phyloP scores from a whole-genome alignment of 2,888 invertebrate species.

The Prosopocoilus inquinatus region DNA sequence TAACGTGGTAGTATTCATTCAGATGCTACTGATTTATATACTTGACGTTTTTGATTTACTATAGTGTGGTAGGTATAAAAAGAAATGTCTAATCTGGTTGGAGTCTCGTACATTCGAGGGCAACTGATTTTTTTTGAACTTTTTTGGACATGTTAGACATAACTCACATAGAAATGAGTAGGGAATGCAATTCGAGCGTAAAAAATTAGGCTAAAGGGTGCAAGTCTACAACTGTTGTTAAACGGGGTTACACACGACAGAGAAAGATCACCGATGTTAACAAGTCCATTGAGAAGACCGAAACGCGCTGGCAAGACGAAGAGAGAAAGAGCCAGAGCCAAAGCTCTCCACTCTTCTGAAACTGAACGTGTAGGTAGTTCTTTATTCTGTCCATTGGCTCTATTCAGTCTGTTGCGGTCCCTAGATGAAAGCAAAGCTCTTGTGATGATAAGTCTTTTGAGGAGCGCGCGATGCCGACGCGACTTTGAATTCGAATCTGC shows the following conservation, averaged over 20 bases:
- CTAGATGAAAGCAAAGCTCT: constrained; percentile 26
- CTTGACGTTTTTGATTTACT: no score
- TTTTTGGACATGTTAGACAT: no score
- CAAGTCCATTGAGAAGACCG: constrained; percentile 17
- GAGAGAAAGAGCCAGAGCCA: constrained; percentile 12
- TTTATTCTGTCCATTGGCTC: constrained; percentile 24
- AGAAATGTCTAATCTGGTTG: no score
- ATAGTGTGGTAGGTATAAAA: no score
- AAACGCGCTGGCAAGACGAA: constrained; percentile 17
- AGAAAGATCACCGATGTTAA: constrained; percentile 18
- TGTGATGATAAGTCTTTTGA: constrained; percentile 25
- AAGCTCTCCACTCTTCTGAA: constrained; percentile 23
- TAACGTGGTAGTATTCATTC: no score
- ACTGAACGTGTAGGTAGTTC: constrained; percentile 22
- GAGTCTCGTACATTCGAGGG: no score
- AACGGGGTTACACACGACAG: constrained; percentile 14
- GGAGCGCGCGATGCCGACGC: constrained; percentile 20
- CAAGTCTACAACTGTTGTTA: constrained; percentile 15
- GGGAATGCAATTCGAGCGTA: constrained; percentile 4
- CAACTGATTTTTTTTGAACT: no score
- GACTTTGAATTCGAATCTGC: constrained; percentile 2
- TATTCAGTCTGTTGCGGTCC: constrained; percentile 20
- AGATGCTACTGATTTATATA: no score
- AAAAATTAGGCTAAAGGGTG: constrained; percentile 17
- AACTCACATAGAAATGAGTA: no score